Percentiles rank a stretch among this genome's conserved stretches.
Evolutionary conservation across 1,140 invertebrate species (phyloP).

Genomic region (Brachionus sp.): DNA sequence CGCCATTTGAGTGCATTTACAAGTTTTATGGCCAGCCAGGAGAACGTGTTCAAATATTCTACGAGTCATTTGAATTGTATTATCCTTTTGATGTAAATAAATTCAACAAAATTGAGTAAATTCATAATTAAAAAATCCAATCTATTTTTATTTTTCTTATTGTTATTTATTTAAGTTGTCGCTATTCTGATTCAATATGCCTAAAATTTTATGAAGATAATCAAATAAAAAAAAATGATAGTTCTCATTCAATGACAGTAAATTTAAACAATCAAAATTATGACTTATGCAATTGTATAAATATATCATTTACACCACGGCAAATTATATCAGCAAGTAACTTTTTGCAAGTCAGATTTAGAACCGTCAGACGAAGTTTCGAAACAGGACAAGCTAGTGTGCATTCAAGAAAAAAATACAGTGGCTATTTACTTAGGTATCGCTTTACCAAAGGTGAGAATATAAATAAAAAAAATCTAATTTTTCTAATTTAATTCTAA

Average conservation of each 20-base stretch:
- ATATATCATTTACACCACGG: conserved; percentile 40
- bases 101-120: conserved; percentile 46
- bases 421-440: conserved; percentile 30
- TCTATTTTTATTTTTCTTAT: neutral
- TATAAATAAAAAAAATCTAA: neutral
- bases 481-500: neutral
- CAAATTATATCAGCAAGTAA: conserved; percentile 44
- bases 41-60: conserved; percentile 27
- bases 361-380: neutral
- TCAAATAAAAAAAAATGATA: neutral
- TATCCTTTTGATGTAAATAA: conserved; percentile 43
- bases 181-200: conserved; percentile 40
- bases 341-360: conserved; percentile 27
- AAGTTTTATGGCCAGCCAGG: conserved; percentile 28
- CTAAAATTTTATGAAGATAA: conserved; percentile 32
- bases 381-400: neutral
- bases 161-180: neutral
- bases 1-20: conserved; percentile 21
- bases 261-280: conserved; percentile 10
- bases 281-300: conserved; percentile 45
- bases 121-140: neutral
- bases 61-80: conserved; percentile 28
- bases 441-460: conserved; percentile 10
- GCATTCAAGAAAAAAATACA: conserved; percentile 35
- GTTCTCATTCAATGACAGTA: neutral